Conservation (phyloP, 2,113 vertebrate genomes). For the Alethe castanea region DNA sequence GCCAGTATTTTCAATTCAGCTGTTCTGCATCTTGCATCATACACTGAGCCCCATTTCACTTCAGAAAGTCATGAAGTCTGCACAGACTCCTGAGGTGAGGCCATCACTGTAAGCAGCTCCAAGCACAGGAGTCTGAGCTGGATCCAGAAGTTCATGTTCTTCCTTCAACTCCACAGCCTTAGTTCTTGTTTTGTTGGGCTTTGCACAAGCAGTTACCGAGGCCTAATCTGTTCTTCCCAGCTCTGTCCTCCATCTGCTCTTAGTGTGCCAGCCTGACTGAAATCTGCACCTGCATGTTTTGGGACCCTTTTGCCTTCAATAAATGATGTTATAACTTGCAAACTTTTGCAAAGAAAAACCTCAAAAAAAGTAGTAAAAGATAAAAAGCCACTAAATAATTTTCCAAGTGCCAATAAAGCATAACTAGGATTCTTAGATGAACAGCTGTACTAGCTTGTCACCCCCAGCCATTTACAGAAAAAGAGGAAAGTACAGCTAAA, state of each 20-base stretch:
- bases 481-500: neutral
- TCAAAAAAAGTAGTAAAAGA: neutral
- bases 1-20: neutral
- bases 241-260: neutral
- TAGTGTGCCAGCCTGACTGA: neutral
- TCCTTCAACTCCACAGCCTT: neutral
- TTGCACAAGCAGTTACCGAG: neutral
- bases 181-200: neutral
- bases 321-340: neutral
- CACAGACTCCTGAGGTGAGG: neutral
- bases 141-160: neutral
- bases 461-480: neutral
- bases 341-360: neutral
- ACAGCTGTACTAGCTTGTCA: neutral
- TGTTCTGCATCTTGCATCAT: neutral
- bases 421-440: neutral
- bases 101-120: neutral
- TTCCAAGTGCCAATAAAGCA: neutral
- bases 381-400: neutral
- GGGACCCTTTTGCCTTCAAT: neutral
- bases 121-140: neutral
- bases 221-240: neutral
- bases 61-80: neutral
- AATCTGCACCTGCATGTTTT: neutral
- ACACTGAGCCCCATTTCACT: neutral